Conservation (phyloP, 2,797 vertebrate species). For the Gymnoscopelus braueri region DNA sequence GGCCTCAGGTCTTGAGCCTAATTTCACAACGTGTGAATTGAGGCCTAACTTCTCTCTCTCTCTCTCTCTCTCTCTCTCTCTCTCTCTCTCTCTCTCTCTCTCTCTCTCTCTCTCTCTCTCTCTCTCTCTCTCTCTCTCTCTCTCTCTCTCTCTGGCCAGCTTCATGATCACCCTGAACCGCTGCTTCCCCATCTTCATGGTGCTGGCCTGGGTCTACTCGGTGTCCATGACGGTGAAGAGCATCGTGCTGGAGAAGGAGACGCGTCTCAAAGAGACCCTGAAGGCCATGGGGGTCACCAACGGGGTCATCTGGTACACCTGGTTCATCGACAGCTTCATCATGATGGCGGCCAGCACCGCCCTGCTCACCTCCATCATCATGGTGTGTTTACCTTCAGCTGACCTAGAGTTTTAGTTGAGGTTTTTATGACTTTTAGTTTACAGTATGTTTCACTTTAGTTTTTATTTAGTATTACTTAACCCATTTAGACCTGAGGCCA, state of each 20-base stretch:
- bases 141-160: conserved; percentile 61
- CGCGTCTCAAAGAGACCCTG: conserved; percentile 92
- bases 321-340: conserved; percentile 94
- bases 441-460: too few species aligned
- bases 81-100: too few species aligned
- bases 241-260: conserved; percentile 95
- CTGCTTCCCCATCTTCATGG: conserved; percentile 95
- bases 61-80: too few species aligned
- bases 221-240: conserved; percentile 95
- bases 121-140: neutral
- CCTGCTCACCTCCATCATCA: conserved; percentile 88
- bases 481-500: too few species aligned
- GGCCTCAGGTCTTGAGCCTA: too few species aligned
- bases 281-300: conserved; percentile 92
- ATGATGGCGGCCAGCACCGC: conserved; percentile 88
- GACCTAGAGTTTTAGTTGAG: neutral
- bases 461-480: too few species aligned
- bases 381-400: conserved; percentile 60
- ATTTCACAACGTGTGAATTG: too few species aligned
- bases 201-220: conserved; percentile 96
- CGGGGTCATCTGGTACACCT: conserved; percentile 91
- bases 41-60: too few species aligned
- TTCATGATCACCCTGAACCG: conserved; percentile 97
- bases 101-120: too few species aligned
- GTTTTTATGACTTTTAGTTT: neutral